Evolutionary conservation across 2,888 invertebrate genomes (phyloP), one percentile per base, ranked within the genome.

Genomic region (Cerceris ruficornis): DNA sequence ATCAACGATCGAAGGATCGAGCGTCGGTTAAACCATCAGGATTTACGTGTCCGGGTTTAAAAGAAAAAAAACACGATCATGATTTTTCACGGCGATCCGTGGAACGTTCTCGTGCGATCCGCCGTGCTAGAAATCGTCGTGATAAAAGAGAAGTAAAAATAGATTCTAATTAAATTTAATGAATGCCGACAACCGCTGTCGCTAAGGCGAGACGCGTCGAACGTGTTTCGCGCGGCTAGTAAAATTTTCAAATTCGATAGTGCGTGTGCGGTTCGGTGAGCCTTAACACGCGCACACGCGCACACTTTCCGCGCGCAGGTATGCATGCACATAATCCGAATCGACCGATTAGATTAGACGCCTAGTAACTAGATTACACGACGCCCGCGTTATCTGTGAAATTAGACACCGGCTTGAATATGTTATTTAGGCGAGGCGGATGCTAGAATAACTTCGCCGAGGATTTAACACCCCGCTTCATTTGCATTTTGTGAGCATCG

Each of bases 301-400:
- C 50, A 61, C 67, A 17, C 68, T 60, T 42, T 61, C 66, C 65
- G 49, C 78, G 83, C 75, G 75, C 79, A 83, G 78, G 76, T 80
- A 83, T 83, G 85, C 87, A 75, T 84, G 80, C 82, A 83, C 83
- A 86, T 87, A 89, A 91, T 89, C 86, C 86, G 89, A 89, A 88
- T 89, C 85, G 80, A 83, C 83, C 88, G 92, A 92, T 92, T 92
- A 92, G 91, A 92, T 92, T 92, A 90, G 90, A 92, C 90, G 91
- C 91, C 90, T 92, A 90, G 92, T 91, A 92, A 92, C 92, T 92
- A 92, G 92, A 92, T 92, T 92, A 90, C 90, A 82, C 85, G 83
- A 70, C 80, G 82, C 17, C 68, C 76, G 86, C 82, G 88, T 91
- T 92, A 92, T 92, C 92, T 89, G 87, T 81, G 89, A 90, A 92